phyloP scores from a whole-genome alignment of 2,113 vertebrate genomes.

The Empidonax traillii region DNA sequence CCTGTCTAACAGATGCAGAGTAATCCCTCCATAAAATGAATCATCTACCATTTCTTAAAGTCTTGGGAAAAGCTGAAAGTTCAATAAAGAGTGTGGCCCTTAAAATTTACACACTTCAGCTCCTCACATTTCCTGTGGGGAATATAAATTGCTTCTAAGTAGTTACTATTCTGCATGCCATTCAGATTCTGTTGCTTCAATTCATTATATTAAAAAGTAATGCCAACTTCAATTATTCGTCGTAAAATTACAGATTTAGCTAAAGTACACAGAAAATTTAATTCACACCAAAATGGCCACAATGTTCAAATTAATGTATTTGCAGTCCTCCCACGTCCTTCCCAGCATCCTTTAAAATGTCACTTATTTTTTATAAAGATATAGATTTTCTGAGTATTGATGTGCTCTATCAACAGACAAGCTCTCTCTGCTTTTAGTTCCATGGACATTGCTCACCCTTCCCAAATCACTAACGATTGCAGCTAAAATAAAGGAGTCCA shows the following conservation, averaged over 20 bases:
- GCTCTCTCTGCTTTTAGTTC: neutral
- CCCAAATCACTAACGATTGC: neutral
- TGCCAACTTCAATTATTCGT: neutral
- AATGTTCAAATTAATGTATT: neutral
- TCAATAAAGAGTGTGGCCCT: neutral
- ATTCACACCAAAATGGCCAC: neutral
- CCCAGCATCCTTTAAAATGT: neutral
- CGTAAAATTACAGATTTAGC: neutral
- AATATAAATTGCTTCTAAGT: conserved; percentile 15
- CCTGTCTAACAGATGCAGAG: neutral
- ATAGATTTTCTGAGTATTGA: neutral
- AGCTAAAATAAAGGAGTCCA: neutral
- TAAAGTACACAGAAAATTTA: conserved; percentile 13
- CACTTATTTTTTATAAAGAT: neutral
- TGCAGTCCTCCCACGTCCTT: neutral
- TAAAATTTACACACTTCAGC: conserved; percentile 7
- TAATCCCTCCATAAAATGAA: neutral
- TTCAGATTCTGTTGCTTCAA: conserved; percentile 7
- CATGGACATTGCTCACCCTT: neutral
- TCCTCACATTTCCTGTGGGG: neutral
- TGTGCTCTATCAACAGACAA: neutral
- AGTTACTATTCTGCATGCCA: neutral
- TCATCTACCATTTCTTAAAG: neutral
- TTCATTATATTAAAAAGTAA: conserved; percentile 27
- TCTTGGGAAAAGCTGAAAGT: neutral